phyloP scores from a whole-genome alignment of 1,140 invertebrate species.

The Onthophagus taurus region DNA sequence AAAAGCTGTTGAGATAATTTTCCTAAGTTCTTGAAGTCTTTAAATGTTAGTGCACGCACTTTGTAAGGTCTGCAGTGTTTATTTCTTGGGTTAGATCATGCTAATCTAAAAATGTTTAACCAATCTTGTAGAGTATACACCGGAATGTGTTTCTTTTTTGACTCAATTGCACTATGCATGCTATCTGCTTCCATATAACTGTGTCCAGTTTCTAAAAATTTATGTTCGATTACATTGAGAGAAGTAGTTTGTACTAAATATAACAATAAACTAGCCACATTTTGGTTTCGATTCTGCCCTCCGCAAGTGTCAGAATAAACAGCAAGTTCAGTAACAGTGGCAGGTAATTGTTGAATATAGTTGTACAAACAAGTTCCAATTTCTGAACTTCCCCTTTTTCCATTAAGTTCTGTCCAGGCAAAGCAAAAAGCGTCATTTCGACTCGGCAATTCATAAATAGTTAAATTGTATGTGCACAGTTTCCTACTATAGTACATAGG shows the following conservation, averaged over 20 bases:
- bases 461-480: slow-evolving; percentile 20
- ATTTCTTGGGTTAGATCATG: slow-evolving; percentile 5
- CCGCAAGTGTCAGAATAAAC: slow-evolving; percentile 12
- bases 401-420: slow-evolving; percentile 20
- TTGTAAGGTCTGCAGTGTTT: neutral
- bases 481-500: slow-evolving; percentile 20
- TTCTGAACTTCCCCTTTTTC: slow-evolving; percentile 20
- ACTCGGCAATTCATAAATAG: slow-evolving; percentile 18
- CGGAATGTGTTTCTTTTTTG: slow-evolving; percentile 18
- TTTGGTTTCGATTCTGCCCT: slow-evolving; percentile 15
- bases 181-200: slow-evolving; percentile 32
- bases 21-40: neutral
- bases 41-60: neutral
- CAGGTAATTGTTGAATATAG: slow-evolving; percentile 6
- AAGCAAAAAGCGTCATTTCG: slow-evolving; percentile 18
- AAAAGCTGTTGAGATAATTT: neutral
- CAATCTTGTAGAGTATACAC: slow-evolving; percentile 22
- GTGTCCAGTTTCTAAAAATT: slow-evolving; percentile 35
- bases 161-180: slow-evolving; percentile 28
- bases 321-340: too few relatives aligned
- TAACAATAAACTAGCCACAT: slow-evolving; percentile 10
- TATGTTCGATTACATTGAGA: slow-evolving; percentile 23
- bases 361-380: slow-evolving; percentile 18
- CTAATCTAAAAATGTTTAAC: slow-evolving; percentile 14
- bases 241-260: slow-evolving; percentile 14